These are phyloP conservation scores for Arctocebus calabarensis DNA, from an alignment of 2,797 vertebrate species.

Conservation along the genomic window DNA sequence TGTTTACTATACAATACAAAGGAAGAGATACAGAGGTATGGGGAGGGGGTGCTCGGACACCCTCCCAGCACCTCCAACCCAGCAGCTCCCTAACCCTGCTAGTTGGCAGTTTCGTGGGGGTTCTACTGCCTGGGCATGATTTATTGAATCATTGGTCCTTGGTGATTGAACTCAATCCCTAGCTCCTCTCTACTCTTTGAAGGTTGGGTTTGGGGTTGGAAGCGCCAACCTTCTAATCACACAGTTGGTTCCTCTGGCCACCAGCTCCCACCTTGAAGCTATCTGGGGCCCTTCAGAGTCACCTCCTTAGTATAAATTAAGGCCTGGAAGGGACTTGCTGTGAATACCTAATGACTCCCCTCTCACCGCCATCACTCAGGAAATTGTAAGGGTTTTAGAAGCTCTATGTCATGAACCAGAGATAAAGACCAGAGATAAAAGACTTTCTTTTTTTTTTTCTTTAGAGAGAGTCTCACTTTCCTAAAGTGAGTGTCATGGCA, in stretches of 20 bases:
- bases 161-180: neutral
- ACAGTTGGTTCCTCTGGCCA: no score
- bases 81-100: neutral
- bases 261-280: neutral
- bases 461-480: no score
- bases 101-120: no score
- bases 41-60: no score
- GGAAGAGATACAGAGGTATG: neutral
- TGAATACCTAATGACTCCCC: neutral
- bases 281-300: neutral
- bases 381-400: neutral
- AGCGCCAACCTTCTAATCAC: neutral
- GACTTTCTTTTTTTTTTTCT: neutral
- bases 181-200: neutral
- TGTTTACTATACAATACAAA: neutral
- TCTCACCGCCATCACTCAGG: neutral
- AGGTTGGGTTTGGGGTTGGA: neutral
- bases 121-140: neutral
- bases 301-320: neutral
- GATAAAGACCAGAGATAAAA: neutral
- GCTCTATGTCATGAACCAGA: neutral
- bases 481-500: no score
- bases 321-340: neutral
- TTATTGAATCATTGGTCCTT: no score
- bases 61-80: neutral